Conservation (phyloP, 2,113 vertebrate genomes). For the Heterocephalus glaber region DNA sequence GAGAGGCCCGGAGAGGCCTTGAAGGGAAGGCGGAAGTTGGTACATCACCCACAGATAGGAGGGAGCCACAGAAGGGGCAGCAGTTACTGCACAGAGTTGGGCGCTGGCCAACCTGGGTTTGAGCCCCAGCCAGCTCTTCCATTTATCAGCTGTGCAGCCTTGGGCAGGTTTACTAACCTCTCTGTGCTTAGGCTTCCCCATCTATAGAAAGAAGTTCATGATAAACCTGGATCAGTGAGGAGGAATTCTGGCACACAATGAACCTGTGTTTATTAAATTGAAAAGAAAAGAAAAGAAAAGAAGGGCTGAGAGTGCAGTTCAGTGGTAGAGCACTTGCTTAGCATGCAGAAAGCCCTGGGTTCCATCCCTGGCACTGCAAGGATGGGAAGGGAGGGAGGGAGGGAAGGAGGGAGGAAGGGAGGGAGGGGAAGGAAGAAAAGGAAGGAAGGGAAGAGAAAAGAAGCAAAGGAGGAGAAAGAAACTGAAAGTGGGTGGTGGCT, state of each 20-base stretch:
- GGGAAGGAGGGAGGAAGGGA: not conserved
- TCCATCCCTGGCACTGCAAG: not conserved
- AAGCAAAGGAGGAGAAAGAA: not conserved
- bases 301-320: not conserved
- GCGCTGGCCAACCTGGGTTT: not conserved
- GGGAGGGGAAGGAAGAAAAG: not conserved
- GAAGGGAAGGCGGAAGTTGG: not conserved
- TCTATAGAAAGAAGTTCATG: not conserved
- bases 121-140: not conserved
- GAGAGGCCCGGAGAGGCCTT: not conserved
- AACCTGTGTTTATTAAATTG: not conserved
- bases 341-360: not conserved
- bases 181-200: not conserved
- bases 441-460: too few species aligned
- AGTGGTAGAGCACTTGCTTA: not conserved
- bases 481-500: not conserved
- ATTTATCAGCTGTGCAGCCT: not conserved
- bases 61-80: not conserved
- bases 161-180: not conserved
- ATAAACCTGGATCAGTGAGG: not conserved
- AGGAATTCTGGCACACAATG: not conserved
- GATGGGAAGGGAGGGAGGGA: not conserved
- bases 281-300: too few species aligned
- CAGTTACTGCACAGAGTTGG: rapidly evolving
- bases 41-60: not conserved